A percentile compares a stretch with the other conserved stretches of the same genome.
These are phyloP conservation scores for Elephas maximus DNA, from an alignment of 2,113 vertebrate genomes.

Conservation along the genomic window DNA sequence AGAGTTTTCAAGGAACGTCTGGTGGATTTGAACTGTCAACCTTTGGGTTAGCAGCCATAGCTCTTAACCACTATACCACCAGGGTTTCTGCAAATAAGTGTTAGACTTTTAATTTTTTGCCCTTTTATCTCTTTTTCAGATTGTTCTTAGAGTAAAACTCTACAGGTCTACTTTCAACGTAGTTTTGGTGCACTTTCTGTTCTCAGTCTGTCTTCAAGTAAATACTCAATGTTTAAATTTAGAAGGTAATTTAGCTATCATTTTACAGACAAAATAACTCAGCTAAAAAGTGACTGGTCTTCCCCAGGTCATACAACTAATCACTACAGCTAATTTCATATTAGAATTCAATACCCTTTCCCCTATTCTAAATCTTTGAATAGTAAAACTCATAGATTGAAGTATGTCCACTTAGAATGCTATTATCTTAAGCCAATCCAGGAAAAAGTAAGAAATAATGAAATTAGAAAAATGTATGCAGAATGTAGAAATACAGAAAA, in stretches of 20 bases:
- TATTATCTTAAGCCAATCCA: not conserved
- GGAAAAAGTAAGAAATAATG: not conserved
- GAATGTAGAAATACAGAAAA: not conserved
- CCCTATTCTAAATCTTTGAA: not conserved
- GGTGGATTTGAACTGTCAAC: no score
- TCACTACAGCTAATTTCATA: not conserved
- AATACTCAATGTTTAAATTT: not conserved
- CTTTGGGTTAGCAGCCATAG: no score
- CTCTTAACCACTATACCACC: no score
- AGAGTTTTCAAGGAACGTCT: no score
- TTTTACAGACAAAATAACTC: constrained; percentile 69
- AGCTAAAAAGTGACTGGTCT: not conserved
- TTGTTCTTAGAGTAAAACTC: not conserved
- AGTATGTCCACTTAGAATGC: not conserved
- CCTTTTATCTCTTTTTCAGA: not conserved
- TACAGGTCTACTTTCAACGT: not conserved
- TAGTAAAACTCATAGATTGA: not conserved
- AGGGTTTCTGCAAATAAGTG: not conserved
- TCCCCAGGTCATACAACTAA: not conserved
- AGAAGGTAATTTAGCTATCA: constrained; percentile 25
- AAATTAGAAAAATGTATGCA: not conserved
- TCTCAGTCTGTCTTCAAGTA: not conserved
- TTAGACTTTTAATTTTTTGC: not conserved
- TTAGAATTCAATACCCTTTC: not conserved
- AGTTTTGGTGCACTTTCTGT: not conserved